Conservation (phyloP, 2,113 vertebrate genomes). For the Tragelaphus buxtoni region DNA sequence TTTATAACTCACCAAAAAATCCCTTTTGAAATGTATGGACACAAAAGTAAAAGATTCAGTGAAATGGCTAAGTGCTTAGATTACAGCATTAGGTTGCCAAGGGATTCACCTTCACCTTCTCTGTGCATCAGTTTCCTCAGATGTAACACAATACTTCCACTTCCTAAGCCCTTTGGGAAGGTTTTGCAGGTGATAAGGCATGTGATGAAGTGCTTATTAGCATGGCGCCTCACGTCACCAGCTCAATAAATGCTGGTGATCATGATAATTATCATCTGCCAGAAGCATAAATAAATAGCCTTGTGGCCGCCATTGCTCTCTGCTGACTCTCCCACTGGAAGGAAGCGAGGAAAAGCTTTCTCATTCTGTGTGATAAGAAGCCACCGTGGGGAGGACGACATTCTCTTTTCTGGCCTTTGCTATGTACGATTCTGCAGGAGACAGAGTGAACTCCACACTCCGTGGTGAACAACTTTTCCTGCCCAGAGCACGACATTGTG, state of each 20-base stretch:
- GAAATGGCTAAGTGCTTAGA: neutral
- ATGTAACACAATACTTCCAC: neutral
- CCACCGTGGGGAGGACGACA: fast-evolving
- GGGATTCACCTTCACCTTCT: neutral
- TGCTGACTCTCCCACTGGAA: neutral
- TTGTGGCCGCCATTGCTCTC: neutral
- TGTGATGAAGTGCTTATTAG: neutral
- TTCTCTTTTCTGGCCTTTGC: neutral
- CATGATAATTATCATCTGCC: neutral
- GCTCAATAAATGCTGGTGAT: neutral
- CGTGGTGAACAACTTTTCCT: neutral
- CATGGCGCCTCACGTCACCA: neutral
- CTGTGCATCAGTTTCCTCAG: neutral
- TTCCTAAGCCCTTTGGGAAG: neutral
- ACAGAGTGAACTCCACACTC: neutral
- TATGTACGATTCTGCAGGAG: neutral
- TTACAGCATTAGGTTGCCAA: neutral
- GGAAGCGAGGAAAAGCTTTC: neutral
- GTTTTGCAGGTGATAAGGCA: fast-evolving
- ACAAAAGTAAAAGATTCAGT: neutral
- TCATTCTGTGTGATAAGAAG: neutral
- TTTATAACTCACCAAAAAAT: neutral
- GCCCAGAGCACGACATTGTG: neutral
- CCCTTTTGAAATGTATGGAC: neutral
- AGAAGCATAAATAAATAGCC: neutral